Base-by-base conservation (phyloP, 2,888 invertebrate genomes). In the Drosophila mettleri region DNA sequence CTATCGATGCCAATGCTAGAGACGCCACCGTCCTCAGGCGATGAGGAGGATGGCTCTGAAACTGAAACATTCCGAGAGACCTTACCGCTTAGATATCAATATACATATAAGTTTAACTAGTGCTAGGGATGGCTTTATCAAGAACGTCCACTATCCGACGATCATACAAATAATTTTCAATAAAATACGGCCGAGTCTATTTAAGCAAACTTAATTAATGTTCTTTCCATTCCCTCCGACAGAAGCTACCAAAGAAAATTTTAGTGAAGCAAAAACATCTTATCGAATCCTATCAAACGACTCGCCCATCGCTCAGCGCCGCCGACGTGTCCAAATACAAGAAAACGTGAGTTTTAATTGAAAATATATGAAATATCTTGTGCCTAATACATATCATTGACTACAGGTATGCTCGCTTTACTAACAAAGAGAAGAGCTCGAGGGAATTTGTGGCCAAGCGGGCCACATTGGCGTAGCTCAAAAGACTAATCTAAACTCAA, bases 1-100 rank as follows among this genome's bases (percentile, higher is more conserved):
- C 93, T 98, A 45, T 96, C 96, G 22, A 94, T 97, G 59, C 97
- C 97, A 2, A 95, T 96, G 90, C 92, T 97, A 60, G 97, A 97
- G 92, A 97, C 97, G 1, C 97, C 97, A 18, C 96, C 97, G 0
- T 96, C 97, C 6, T 97, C 97, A 89, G 95, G 96, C 90, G 97
- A 97, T 85, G 92, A 92, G 66, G 91, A 91, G 16, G 79, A 81
- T 24, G 59, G 60, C 61, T 84, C 87, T 53, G 91, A 90, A 64
- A 69, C 80, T 46, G 90, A 90, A 59, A 82, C 86, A 61, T 88
- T 89, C 70, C 86, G 77, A 53, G 91, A 90, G 66, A 85, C 89
- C 52, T 76, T 82, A 64, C 83, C 86, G 10, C 79, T 79, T 54
- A 78, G 90, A 79, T 91, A 90, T 66, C 90, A 90, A 76, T 90